A percentile compares a stretch with the other conserved stretches of the same genome.
These are phyloP conservation scores for Sylvia atricapilla DNA, from an alignment of 2,113 vertebrate species.

Conservation along the genomic window DNA sequence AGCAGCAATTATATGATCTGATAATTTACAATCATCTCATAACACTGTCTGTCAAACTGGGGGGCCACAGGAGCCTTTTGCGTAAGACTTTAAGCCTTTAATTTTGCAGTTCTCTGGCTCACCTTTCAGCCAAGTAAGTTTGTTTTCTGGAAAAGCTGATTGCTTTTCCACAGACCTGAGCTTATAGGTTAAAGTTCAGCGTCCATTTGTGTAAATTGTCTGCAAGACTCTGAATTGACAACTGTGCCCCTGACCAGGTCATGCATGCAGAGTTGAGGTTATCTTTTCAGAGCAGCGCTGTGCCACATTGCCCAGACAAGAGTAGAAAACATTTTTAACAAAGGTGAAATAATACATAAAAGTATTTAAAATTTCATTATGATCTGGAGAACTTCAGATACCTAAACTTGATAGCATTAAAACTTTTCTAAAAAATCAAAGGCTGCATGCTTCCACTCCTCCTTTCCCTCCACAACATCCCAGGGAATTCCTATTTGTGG, in stretches of 20 bases:
- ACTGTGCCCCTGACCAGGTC: not conserved
- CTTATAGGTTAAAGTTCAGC: not conserved
- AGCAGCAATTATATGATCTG: not conserved
- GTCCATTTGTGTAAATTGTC: not conserved
- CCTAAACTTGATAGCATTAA: not conserved
- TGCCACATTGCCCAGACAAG: not conserved
- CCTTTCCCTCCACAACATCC: not conserved
- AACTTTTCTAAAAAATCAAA: not conserved
- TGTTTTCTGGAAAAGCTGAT: not conserved
- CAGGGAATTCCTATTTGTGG: not conserved
- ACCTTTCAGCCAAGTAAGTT: not conserved
- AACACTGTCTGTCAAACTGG: not conserved
- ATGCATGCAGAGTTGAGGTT: not conserved
- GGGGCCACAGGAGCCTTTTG: not conserved
- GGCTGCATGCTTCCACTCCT: not conserved
- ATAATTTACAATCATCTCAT: not conserved
- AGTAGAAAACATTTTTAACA: not conserved
- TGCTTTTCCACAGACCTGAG: not conserved
- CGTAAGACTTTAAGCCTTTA: not conserved
- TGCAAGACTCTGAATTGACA: not conserved
- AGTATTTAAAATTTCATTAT: not conserved
- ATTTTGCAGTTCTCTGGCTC: not conserved
- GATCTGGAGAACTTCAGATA: not conserved
- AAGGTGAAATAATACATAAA: not conserved
- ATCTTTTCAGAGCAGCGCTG: not conserved